Evolutionary conservation across 2,888 invertebrate genomes (phyloP).

Genomic region (Agriopis marginaria): DNA sequence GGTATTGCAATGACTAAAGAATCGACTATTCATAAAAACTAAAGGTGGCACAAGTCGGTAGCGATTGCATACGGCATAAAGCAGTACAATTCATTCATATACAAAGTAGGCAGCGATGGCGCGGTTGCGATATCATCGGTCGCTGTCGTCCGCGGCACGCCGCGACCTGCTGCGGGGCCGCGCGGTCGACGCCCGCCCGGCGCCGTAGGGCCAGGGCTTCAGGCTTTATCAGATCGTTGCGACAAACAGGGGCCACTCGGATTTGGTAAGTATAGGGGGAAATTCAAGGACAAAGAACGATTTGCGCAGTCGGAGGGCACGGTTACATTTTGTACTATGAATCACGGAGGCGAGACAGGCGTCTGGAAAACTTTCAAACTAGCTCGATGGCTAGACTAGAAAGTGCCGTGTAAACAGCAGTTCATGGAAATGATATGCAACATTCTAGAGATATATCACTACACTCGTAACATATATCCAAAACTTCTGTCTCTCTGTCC

Average conservation of each 20-base stretch:
- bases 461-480: too few relatives aligned
- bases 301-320: conserved; percentile 1
- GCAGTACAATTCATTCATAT: conserved; percentile 42
- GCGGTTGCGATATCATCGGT: conserved; percentile 41
- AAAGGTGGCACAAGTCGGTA: conserved; percentile 6
- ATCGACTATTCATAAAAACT: neutral
- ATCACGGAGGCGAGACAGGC: conserved; percentile 4
- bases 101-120: conserved; percentile 49
- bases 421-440: neutral
- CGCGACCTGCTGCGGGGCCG: conserved; percentile 39
- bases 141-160: conserved; percentile 37
- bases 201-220: conserved; percentile 50
- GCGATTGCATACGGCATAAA: conserved; percentile 29
- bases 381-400: conserved; percentile 13
- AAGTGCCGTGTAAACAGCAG: conserved; percentile 9
- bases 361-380: conserved; percentile 4
- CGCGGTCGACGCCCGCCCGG: conserved; percentile 60
- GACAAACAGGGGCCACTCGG: conserved; percentile 24
- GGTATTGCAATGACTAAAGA: neutral
- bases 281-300: conserved; percentile 16
- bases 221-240: conserved; percentile 38
- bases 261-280: conserved; percentile 13
- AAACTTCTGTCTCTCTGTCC: too few relatives aligned
- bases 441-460: too few relatives aligned
- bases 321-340: neutral